Conservation (phyloP, 2,797 vertebrate species). For the Setipinna tenuifilis region DNA sequence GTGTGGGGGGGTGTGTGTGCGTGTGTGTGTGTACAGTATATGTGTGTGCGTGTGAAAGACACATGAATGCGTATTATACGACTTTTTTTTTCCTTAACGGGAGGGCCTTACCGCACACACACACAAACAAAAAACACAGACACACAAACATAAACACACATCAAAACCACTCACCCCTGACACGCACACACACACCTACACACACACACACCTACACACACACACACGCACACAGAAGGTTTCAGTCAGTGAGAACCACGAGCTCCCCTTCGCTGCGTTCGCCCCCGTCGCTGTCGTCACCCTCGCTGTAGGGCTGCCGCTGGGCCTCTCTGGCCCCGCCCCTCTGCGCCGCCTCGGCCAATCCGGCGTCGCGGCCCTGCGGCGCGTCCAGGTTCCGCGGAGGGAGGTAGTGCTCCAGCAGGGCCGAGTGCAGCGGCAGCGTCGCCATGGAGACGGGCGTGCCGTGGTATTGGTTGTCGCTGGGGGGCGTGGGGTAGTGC, state of each 20-base stretch:
- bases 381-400: conserved; percentile 77
- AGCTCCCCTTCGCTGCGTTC: conserved; percentile 93
- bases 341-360: conserved; percentile 61
- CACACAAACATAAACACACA: neutral
- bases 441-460: conserved; percentile 71
- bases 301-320: conserved; percentile 87
- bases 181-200: neutral
- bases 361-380: conserved; percentile 61
- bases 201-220: neutral
- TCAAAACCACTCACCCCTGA: neutral
- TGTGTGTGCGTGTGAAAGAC: neutral
- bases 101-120: neutral
- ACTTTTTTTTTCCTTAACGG: neutral
- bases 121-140: neutral
- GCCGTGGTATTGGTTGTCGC: conserved; percentile 68
- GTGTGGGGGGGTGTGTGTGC: conserved; percentile 35
- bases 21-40: conserved; percentile 23
- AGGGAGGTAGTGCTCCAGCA: conserved; percentile 88
- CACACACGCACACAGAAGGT: neutral
- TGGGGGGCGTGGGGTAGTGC: conserved; percentile 67
- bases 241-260: conserved; percentile 93
- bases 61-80: neutral
- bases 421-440: conserved; percentile 80
- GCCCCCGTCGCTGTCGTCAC: conserved; percentile 87
- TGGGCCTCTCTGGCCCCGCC: conserved; percentile 55